A percentile compares a stretch with the other conserved stretches of the same genome.
Evolutionary conservation across 2,888 invertebrate species (phyloP).

Genomic region (Hydroisotoma schaefferi): DNA sequence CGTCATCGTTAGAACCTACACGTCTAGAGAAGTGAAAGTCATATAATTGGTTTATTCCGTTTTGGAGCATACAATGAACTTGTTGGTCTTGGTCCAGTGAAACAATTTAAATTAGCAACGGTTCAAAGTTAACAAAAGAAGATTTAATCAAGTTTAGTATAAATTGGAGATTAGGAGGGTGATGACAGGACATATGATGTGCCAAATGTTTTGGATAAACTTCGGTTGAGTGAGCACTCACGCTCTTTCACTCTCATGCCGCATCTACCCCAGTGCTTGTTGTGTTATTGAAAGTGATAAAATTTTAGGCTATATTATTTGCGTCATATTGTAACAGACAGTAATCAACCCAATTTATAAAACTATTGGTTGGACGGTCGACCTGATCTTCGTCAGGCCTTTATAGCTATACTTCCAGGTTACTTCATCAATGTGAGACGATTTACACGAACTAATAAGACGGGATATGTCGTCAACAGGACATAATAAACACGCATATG

Average conservation of each 20-base stretch:
- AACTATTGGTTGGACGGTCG: too few relatives aligned
- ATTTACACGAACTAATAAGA: too few relatives aligned
- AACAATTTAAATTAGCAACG: neutral
- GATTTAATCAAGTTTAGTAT: neutral
- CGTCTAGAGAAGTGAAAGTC: too few relatives aligned
- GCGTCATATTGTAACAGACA: neutral
- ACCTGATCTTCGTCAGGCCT: neutral
- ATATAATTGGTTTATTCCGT: too few relatives aligned
- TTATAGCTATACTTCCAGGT: neutral
- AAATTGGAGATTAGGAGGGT: neutral
- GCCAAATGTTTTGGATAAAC: slow-evolving; percentile 9
- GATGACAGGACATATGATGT: slow-evolving; percentile 10
- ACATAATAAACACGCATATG: too few relatives aligned
- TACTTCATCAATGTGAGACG: too few relatives aligned
- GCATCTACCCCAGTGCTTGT: neutral
- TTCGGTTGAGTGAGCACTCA: slow-evolving; percentile 5
- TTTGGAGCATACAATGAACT: neutral
- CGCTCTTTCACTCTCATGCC: neutral
- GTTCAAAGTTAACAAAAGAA: neutral
- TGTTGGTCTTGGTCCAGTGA: neutral
- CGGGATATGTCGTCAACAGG: too few relatives aligned
- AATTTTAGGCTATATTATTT: neutral
- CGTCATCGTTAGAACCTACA: too few relatives aligned
- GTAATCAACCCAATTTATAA: neutral
- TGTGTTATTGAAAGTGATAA: neutral